Base-by-base conservation (phyloP, 2,888 invertebrate species). In the Leptothorax acervorum region DNA sequence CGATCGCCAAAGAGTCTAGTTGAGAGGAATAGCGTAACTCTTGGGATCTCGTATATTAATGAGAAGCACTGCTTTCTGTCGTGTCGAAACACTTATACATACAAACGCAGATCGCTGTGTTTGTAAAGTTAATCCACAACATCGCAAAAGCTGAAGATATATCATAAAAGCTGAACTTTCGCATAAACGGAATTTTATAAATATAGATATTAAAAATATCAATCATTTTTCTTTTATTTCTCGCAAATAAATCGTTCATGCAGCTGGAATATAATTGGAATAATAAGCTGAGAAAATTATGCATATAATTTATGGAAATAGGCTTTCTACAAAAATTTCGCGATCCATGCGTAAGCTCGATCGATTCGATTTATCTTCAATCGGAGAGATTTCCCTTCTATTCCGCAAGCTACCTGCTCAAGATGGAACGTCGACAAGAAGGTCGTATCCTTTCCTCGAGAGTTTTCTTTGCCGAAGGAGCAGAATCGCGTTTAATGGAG, bases 401-500 rank as follows among this genome's bases (percentile, higher is more conserved):
- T 60, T 35, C 71, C 48, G 18, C 35, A 28, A 39, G 60, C 73
- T 48, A 71, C 15, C n/a, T n/a, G 71, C 23, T 71, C 71, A 35
- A 81, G 28, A 81, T 73, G 39, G 60, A 71, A 81, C 79, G 39
- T 18, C 48, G 73, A 60, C 45, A 48, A 79, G 57, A 35, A 70
- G 45, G 28, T 62, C 79, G 79, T 60, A 81, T 81, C 60, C 73
- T 45, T 48, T 60, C 48, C 73, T 81, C 60, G 18, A 60, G 71
- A 79, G 79, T 71, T 71, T 79, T 71, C 73, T 60, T 73, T 60
- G 73, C 51, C 60, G 73, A 78, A 48, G 15, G 45, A 60, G 60
- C 39, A 8, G 71, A 71, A 71, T 79, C 70, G 60, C 83, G 51
- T 66, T 78, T 78, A 81, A 81, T 68, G 62, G 83, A 81, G 70